Evolutionary conservation across 2,888 invertebrate species (phyloP), one percentile per base, ranked within the genome.

Genomic region (Limnephilus auricula): DNA sequence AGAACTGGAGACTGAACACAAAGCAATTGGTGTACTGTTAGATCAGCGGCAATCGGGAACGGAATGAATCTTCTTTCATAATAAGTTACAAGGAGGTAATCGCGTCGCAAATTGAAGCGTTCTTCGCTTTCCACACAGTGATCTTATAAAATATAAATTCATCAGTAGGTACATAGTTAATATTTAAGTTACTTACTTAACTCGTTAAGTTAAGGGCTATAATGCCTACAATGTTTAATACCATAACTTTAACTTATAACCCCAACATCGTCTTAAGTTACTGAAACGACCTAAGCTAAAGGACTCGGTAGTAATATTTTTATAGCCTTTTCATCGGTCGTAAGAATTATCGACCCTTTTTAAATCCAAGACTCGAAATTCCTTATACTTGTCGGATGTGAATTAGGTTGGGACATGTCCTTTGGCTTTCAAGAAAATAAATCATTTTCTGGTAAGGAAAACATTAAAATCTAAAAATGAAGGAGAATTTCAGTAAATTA

Each of bases 271-370:
- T 5, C 65, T 65, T 65, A 65, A 65, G 65, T 65, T 65, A 65
- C 25, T 25, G 65, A n/a, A 65, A 65, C 65, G 65, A 65, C 65
- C 65, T 6, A n/a, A 25, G 9, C 65, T 65, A 65, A 65, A n/a
- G 65, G 82, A 18, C 82, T 34, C 82, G 82, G 82, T 5, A 10
- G 30, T 85, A 85, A 85, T 85, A 85, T 85, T 85, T 85, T 85
- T 85, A 85, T 25, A 40, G 40, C 85, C 45, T 15, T 85, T 40
- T 45, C 85, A 85, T 85, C 40, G 85, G 85, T 30, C 37, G 40
- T 85, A 85, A 85, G n/a, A 85, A 45, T 85, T 40, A 85, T 85
- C 85, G 85, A 40, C 85, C 40, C 65, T 85, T 40, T 40, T 40
- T 40, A 45, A 85, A 85, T 85, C 30, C 45, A 15, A 4, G 30